Evolutionary conservation across 2,888 invertebrate species (phyloP), one percentile per base, ranked within the genome.

Genomic region (Drosophila multiciliata): DNA sequence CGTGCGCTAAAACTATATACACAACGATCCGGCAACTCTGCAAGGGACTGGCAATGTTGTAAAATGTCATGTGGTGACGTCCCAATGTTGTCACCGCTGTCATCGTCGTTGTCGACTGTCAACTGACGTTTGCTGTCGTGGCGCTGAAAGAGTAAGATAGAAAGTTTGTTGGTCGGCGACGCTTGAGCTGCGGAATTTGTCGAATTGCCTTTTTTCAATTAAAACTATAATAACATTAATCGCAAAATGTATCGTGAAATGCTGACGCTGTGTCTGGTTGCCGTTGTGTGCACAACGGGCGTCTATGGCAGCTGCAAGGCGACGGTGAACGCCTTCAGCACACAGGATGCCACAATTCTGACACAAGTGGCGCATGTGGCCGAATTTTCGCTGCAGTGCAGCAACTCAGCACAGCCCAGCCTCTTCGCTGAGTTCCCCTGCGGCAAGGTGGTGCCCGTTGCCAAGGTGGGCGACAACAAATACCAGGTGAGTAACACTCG

Each of bases 291-390:
- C 38, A 69, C 86, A 36, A 73, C 87, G 2, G 78, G 82, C 23
- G 83, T 85, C 35, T 81, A 87, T 15, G 92, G 83, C 66, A 92
- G 93, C 61, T 95, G 95, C 91, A 94, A 96, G 94, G 95, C 96
- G 15, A 94, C 95, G 67, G 95, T 97, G n/a, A 95, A 95, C 61
- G 95, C 96, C 0, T 99, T 98, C 93, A 98, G 98, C 54, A 98
- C 98, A 23, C 95, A 96, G 92, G 99, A 99, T 94, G 98, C 97
- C 0, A 97, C 98, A 55, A 95, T 99, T 73, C 96, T 99, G 15
- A 96, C 97, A 78, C 96, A 95, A 92, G 97, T 99, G 81, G 98
- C 98, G 0, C 98, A 97, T 93, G 96, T 99, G 86, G 96, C 97
- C 17, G 98, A 99, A 93, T 98, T 99, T 93, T 94, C 96, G 12